Base-by-base conservation (phyloP, 2,888 invertebrate genomes). In the Caenorhabditis sp. region DNA sequence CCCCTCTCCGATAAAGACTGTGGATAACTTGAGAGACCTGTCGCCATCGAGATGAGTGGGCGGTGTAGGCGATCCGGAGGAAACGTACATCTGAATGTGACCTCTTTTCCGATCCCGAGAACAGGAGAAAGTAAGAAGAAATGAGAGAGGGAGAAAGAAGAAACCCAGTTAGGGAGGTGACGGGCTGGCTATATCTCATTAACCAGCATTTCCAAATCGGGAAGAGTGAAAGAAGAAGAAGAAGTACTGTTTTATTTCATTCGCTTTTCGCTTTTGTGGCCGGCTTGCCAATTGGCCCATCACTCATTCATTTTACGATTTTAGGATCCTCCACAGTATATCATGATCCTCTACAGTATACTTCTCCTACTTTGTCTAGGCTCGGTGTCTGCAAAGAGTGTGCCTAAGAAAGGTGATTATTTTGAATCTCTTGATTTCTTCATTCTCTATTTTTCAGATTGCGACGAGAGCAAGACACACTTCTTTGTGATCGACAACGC, bases 401-500 rank as follows among this genome's bases (percentile, higher is more conserved):
- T 79, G 4, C 24, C 35, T 5, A 44, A 38, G 26, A 54, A 74
- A 64, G 74, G 74, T 74, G 19, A 38, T 2, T 22, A 31, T 38
- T n/a, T 41, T 47, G 6, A 38, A 5, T 8, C 14, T 63, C n/a
- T n/a, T n/a, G n/a, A n/a, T 54, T 12, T 49, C 1, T 44, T 44
- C 4, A 14, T 44, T 44, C 2, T n/a, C 14, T 5, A 10, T 47
- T 19, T 47, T 75, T 16, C 35, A 81, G 74, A 31, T 14, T 75
- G 82, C 26, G 61, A 73, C 2, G 70, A 72, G 31, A 22, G n/a
- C 24, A 59, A 80, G 10, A 69, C 64, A 10, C 54, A 58, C 19
- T 88, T 88, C 59, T 87, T 90, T 61, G 89, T 90, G 2, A 81
- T 82, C 38, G 90, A 90, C 64, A 89, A 90, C 44, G 85, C 85